Evolutionary conservation across 1,140 invertebrate genomes (phyloP), one percentile per base, ranked within the genome.

Genomic region (Theocolax elegans): DNA sequence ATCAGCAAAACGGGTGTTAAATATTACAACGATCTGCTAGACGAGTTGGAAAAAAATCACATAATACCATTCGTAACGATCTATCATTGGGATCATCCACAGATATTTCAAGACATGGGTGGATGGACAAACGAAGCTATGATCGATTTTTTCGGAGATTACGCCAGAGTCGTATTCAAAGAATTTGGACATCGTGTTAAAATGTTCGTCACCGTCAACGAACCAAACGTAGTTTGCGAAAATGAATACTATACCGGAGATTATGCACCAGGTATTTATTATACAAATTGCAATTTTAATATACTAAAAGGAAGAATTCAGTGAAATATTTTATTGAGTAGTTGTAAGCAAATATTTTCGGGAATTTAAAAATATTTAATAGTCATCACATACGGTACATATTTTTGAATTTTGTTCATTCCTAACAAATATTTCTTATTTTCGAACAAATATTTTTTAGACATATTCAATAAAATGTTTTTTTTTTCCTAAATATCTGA

Each of bases 41-140:
- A 89, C 59, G 87, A 87, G 65, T 75, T 92, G 0, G 63, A 86
- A 10, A 86, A 81, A 35, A 85, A 87, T 53, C 76, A 77, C 10
- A 89, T 90, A 31, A 76, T 86, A 40, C 86, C 87, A 7, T 71
- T 87, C 49, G 80, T 89, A 0, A 89, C 88, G 1, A 67, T 90
- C 1, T 88, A 84, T 71, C 88, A 89, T 71, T 89, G 86, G 85
- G 88, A 89, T 71, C 77, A 87, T 49, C 88, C 88, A 0, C 82
- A 87, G 72, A 10, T 72, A 3, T 48, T 88, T 23, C 81, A 90
- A 84, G 86, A 89, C 3, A 76, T 89, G n/a, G 91, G 91, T 1
- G 90, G 90, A 7, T 91, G 89, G 89, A 80, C 81, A 0, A 91
- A 91, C 77, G 80, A 84, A 2, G 75, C 85, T 42, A 87, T 91